Evolutionary conservation across 2,888 invertebrate species (phyloP), one percentile per base, ranked within the genome.

Genomic region (Cheilosia pagana): DNA sequence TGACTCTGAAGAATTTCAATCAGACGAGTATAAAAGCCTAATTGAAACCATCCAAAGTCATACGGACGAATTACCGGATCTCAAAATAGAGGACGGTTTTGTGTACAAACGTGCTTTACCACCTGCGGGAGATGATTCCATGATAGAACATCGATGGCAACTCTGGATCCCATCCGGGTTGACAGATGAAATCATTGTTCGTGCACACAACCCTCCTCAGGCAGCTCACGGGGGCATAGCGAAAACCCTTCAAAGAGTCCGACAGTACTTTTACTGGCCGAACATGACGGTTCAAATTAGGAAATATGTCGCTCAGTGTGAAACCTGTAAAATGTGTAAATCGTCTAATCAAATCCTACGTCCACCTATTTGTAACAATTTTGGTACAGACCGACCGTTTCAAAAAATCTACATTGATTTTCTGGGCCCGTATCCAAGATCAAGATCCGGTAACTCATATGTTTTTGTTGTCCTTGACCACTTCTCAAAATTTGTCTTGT

Each of bases 151-250:
- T 14, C 8, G 2, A 3, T 68, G 45, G 79, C 28, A 57, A 45
- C 25, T 77, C 7, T 75, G 62, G 65, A 41, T 85, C 25, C 71
- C 72, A 2, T 35, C 43, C 8, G 78, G 25, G 0, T 8, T 77
- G 2, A 62, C 55, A 0, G 41, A 53, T 0, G 52, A 55, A 12
- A 19, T 85, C 0, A 78, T 77, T 6, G 16, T 8, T 0, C 25
- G 45, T 1, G 74, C 74, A 3, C 79, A 79, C 31, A 23, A 57
- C 12, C 68, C 77, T 12, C 79, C 75, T 5, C 39, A 45, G 3
- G 43, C 48, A 1, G 50, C 68, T 14, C 78, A 83, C 12, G 72
- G 83, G 14, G 77, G 78, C 3, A 28, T 76, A 1, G 39, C 10
- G 0, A 83, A 79, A 16, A 83, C 78, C 1, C n/a, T 83, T 0